Evolutionary conservation across 2,888 invertebrate species (phyloP).

Genomic region (Aporophyla nigra): DNA sequence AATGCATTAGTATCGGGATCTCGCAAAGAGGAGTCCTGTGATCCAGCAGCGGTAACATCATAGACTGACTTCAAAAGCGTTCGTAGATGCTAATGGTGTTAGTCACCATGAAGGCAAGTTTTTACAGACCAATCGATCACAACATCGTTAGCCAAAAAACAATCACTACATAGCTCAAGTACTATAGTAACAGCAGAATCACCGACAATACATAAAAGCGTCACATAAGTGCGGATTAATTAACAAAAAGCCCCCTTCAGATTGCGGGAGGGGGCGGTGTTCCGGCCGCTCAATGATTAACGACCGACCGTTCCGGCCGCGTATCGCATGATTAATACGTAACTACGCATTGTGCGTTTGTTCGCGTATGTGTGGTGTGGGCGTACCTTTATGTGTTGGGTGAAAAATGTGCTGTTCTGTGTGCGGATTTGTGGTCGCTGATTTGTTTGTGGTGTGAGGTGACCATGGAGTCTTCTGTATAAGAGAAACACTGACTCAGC

Average conservation of each 20-base stretch:
- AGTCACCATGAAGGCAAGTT: background rate
- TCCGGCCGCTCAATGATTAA: constrained; percentile 87
- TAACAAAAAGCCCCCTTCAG: constrained; percentile 87
- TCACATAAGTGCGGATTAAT: constrained; percentile 84
- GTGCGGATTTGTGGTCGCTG: constrained; percentile 39
- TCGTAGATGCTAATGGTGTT: too few relatives aligned
- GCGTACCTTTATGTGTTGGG: constrained; percentile 65
- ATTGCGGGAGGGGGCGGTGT: constrained; percentile 77
- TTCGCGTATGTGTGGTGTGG: constrained; percentile 65
- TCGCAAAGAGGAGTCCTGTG: too few relatives aligned
- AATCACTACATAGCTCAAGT: constrained; percentile 31
- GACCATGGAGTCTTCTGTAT: background rate
- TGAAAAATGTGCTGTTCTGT: constrained; percentile 58
- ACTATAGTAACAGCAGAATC: constrained; percentile 51
- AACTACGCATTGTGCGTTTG: constrained; percentile 81
- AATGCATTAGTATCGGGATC: background rate
- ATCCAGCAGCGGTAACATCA: too few relatives aligned
- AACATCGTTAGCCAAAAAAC: constrained; percentile 50
- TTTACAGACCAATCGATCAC: constrained; percentile 22
- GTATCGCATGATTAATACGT: constrained; percentile 89
- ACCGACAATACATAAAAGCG: constrained; percentile 72
- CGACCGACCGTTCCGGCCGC: constrained; percentile 84
- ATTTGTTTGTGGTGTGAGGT: constrained; percentile 38
- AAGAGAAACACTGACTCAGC: background rate
- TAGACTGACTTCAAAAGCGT: too few relatives aligned